These are phyloP conservation scores for Cabera pusaria DNA, from an alignment of 2,888 invertebrate genomes.

Conservation along the genomic window DNA sequence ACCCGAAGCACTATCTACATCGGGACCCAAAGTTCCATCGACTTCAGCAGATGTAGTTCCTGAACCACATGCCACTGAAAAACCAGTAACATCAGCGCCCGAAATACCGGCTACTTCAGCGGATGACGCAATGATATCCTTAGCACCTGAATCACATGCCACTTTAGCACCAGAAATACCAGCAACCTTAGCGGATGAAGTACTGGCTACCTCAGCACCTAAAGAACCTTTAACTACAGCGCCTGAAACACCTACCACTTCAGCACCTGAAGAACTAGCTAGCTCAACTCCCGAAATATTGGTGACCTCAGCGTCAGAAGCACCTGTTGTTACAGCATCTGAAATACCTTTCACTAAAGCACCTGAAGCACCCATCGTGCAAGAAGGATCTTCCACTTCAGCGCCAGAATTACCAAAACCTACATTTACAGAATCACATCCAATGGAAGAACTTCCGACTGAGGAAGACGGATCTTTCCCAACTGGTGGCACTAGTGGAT, in stretches of 20 bases:
- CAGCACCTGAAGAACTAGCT: neutral
- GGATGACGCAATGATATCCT: neutral
- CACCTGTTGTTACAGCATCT: neutral
- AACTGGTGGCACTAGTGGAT: constrained; percentile 61
- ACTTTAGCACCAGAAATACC: neutral
- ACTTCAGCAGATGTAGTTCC: no score
- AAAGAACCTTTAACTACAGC: neutral
- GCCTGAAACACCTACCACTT: constrained; percentile 1
- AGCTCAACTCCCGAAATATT: neutral
- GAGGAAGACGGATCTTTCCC: constrained; percentile 62
- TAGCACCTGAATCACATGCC: neutral
- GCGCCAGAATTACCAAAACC: constrained; percentile 58
- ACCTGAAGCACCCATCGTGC: constrained; percentile 24
- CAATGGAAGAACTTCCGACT: constrained; percentile 58
- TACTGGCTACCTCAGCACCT: neutral
- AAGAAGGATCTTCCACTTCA: no score
- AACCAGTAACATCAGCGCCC: neutral
- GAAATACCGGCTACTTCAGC: neutral
- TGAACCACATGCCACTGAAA: constrained; percentile 1
- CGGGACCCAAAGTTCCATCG: neutral
- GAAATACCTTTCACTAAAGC: constrained; percentile 31
- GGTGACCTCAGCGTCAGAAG: constrained; percentile 1
- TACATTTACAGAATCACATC: constrained; percentile 48
- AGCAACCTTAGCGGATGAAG: neutral
- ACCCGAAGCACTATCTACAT: constrained; percentile 2